Percentiles rank a stretch among this genome's conserved stretches.
Evolutionary conservation across 2,888 invertebrate species (phyloP).

Genomic region (Zaprionus obscuricornis): DNA sequence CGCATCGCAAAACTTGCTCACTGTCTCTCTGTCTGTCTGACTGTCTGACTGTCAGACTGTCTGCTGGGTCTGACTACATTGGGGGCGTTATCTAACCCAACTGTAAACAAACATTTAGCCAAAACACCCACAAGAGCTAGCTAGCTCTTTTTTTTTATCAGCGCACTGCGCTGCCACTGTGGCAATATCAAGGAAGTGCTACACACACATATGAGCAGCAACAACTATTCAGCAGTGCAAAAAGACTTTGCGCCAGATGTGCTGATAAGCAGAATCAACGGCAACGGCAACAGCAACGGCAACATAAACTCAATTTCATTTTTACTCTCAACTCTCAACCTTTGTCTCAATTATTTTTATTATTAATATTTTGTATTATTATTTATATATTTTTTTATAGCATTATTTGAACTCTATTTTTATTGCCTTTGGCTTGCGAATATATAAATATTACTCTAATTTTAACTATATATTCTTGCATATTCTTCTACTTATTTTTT

Average conservation of each 20-base stretch:
- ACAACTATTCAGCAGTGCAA: conserved; percentile 11
- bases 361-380: too few relatives aligned
- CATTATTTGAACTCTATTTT: conserved; percentile 40
- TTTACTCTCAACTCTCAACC: too few relatives aligned
- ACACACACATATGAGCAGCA: not conserved
- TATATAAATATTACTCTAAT: conserved; percentile 10
- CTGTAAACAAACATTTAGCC: conserved; percentile 57
- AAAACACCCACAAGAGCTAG: conserved; percentile 57
- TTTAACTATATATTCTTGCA: conserved; percentile 8
- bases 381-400: conserved; percentile 11
- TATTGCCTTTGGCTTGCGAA: conserved; percentile 33
- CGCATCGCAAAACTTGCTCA: not conserved
- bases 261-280: conserved; percentile 43
- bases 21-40: not conserved
- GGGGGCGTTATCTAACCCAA: conserved; percentile 57
- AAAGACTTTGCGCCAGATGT: conserved; percentile 52
- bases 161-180: conserved; percentile 1
- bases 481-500: too few relatives aligned
- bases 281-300: not conserved
- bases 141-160: conserved; percentile 23
- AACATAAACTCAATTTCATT: not conserved
- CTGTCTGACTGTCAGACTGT: not conserved
- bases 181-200: conserved; percentile 34
- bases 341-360: too few relatives aligned
- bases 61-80: conserved; percentile 2